Conservation (phyloP, 2,113 vertebrate species). For the Hemiprocne comata region DNA sequence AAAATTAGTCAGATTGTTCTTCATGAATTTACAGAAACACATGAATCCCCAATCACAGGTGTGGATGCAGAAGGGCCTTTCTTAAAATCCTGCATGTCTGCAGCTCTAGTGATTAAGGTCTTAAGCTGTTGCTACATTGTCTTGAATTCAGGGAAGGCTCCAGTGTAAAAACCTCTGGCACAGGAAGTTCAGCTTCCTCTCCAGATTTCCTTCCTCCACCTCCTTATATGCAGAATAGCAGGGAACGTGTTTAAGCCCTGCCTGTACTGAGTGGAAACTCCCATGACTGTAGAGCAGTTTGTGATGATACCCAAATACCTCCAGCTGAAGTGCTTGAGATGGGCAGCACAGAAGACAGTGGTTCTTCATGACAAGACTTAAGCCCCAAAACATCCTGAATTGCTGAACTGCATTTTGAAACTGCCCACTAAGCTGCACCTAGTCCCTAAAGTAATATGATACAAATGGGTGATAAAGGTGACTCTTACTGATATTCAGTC, state of each 20-base stretch:
- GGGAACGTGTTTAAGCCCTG: not conserved
- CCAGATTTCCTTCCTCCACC: conserved; percentile 60
- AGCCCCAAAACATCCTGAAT: not conserved
- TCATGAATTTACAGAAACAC: not conserved
- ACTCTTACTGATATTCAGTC: not conserved
- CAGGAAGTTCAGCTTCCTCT: conserved; percentile 57
- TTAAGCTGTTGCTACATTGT: not conserved
- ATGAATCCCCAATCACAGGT: not conserved
- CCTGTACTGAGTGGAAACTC: not conserved
- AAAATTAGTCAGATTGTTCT: not conserved
- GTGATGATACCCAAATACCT: not conserved
- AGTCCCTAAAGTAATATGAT: not conserved
- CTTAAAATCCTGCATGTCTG: not conserved
- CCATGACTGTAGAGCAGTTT: not conserved
- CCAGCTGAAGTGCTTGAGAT: not conserved
- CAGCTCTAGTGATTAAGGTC: not conserved
- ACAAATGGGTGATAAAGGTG: not conserved
- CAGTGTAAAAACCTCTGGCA: conserved; percentile 27
- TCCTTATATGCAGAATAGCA: not conserved
- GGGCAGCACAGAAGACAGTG: not conserved
- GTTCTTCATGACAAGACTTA: not conserved
- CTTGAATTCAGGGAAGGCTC: conserved; percentile 45
- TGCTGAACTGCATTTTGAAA: not conserved
- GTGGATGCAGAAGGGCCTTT: not conserved
- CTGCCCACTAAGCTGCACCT: not conserved